Conservation (phyloP, 2,888 invertebrate species). For the Emmelina monodactyla region DNA sequence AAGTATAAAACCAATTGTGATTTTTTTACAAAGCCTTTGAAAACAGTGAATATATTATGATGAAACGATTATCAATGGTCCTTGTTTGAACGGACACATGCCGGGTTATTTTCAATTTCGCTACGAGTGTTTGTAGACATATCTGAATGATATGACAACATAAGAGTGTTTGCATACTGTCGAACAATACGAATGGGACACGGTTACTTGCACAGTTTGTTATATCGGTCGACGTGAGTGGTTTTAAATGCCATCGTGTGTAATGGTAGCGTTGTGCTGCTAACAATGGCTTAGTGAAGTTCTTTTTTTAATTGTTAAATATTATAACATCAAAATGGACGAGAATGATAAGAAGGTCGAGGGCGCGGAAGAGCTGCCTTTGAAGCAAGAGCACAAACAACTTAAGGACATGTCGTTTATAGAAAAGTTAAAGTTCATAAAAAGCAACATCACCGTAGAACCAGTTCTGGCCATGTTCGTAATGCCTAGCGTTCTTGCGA, state of each 20-base stretch:
- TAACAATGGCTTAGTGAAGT: too few relatives aligned
- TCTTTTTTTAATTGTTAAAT: too few relatives aligned
- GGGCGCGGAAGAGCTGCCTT: constrained; percentile 31
- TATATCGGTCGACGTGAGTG: too few relatives aligned
- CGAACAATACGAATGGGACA: too few relatives aligned
- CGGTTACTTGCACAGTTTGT: too few relatives aligned
- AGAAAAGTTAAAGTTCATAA: constrained; percentile 55
- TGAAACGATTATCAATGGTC: too few relatives aligned
- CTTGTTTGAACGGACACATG: constrained; percentile 25
- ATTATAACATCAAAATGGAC: constrained; percentile 1
- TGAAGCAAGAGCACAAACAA: constrained; percentile 31
- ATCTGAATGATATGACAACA: constrained; percentile 48
- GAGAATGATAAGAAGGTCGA: constrained; percentile 16
- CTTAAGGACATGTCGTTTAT: constrained; percentile 35
- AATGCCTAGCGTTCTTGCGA: constrained; percentile 71
- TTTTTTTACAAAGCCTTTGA: too few relatives aligned
- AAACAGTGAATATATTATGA: too few relatives aligned
- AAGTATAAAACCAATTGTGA: too few relatives aligned
- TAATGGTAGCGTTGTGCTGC: too few relatives aligned
- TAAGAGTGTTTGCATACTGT: constrained; percentile 43
- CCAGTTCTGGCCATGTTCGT: constrained; percentile 71
- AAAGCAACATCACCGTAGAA: constrained; percentile 70
- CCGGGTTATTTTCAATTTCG: constrained; percentile 36
- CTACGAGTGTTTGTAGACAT: constrained; percentile 38
- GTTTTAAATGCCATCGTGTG: too few relatives aligned